Evolutionary conservation across 2,113 vertebrate genomes (phyloP).

Genomic region (Cercopithecus mona): DNA sequence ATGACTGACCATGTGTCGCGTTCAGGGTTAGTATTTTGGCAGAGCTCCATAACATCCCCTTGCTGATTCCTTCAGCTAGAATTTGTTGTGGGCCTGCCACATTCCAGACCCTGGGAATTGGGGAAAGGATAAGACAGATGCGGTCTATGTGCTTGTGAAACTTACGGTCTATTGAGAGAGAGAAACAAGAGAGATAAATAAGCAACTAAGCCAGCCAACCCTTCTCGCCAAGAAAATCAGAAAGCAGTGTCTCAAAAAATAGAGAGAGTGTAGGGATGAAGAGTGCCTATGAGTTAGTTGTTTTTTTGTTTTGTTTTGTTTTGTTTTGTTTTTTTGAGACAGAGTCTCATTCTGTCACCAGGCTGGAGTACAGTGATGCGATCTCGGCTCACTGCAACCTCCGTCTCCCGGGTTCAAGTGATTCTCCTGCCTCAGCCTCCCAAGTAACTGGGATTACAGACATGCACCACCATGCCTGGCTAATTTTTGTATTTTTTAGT

Average conservation of each 20-base stretch:
- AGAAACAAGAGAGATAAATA: not conserved
- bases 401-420: too few relatives aligned
- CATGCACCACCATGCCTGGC: too few relatives aligned
- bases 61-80: not conserved
- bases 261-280: not conserved
- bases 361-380: too few relatives aligned
- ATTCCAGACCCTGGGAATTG: not conserved
- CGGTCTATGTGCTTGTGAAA: not conserved
- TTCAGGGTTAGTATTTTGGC: not conserved
- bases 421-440: too few relatives aligned
- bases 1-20: accelerated
- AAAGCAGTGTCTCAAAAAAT: not conserved
- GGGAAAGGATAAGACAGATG: too few relatives aligned
- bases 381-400: too few relatives aligned
- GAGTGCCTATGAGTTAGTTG: too few relatives aligned
- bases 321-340: too few relatives aligned
- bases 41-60: not conserved
- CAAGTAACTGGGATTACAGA: too few relatives aligned
- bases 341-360: too few relatives aligned
- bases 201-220: not conserved
- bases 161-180: not conserved
- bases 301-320: too few relatives aligned
- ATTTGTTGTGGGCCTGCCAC: accelerated
- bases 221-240: not conserved
- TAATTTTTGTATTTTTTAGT: too few relatives aligned